Conservation (phyloP, 2,888 invertebrate genomes). For the Metellina segmentata region DNA sequence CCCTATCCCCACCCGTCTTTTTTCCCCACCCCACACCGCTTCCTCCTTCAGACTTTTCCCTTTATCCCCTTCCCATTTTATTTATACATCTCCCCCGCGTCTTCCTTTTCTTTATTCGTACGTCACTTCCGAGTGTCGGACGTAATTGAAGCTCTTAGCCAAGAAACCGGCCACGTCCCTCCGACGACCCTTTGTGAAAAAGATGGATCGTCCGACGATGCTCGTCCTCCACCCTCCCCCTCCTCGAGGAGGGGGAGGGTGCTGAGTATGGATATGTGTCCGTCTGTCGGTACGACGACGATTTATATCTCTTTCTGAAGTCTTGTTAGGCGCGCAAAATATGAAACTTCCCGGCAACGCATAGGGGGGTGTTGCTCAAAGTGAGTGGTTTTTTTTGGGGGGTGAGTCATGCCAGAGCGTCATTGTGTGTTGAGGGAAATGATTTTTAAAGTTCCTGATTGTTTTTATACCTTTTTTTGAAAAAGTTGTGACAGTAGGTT, state of each 20-base stretch:
- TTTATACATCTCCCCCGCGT: constrained; percentile 13
- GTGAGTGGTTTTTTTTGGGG: neutral
- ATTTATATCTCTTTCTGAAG: constrained; percentile 55
- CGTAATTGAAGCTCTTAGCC: constrained; percentile 71
- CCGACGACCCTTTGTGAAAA: constrained; percentile 47
- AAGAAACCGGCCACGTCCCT: constrained; percentile 42
- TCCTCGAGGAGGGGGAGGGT: constrained; percentile 16
- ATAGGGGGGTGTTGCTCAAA: constrained; percentile 19
- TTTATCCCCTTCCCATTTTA: constrained; percentile 27
- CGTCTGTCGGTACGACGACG: constrained; percentile 15
- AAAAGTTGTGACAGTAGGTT: too few species aligned
- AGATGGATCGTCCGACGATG: constrained; percentile 64
- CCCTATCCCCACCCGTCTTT: neutral
- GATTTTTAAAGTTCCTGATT: too few species aligned
- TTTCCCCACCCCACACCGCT: constrained; percentile 14
- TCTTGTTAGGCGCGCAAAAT: constrained; percentile 60
- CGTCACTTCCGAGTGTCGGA: constrained; percentile 60
- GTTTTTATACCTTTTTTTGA: too few species aligned
- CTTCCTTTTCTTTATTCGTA: constrained; percentile 15
- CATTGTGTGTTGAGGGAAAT: too few species aligned
- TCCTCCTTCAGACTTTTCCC: constrained; percentile 3
- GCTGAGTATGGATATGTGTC: constrained; percentile 65
- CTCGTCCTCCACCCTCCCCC: neutral
- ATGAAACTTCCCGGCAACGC: constrained; percentile 38
- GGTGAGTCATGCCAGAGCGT: neutral